Conservation (phyloP, 2,888 invertebrate genomes). For the Ichneumoninae sp. region DNA sequence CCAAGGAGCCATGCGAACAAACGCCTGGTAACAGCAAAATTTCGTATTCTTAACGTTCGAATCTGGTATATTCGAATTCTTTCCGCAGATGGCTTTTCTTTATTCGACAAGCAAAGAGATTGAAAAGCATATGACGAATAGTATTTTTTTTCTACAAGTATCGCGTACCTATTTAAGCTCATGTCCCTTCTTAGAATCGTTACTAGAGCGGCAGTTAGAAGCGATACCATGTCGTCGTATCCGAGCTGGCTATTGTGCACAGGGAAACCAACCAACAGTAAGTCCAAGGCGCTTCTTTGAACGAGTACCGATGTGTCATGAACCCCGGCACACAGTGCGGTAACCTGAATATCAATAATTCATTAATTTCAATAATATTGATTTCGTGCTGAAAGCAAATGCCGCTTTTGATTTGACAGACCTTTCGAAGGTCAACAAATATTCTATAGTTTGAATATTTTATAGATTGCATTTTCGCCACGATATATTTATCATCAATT, state of each 20-base stretch:
- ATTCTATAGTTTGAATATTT: neutral
- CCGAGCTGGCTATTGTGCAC: slow-evolving; percentile 91
- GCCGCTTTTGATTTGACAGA: neutral
- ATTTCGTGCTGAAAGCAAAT: neutral
- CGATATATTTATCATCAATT: neutral
- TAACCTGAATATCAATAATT: slow-evolving; percentile 85
- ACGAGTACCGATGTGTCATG: slow-evolving; percentile 93
- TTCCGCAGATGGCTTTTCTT: neutral
- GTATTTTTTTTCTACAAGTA: neutral
- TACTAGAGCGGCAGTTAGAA: slow-evolving; percentile 90
- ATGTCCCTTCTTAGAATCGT: slow-evolving; percentile 94
- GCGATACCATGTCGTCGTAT: slow-evolving; percentile 89
- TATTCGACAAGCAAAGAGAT: slow-evolving; percentile 6
- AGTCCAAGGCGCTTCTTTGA: slow-evolving; percentile 93
- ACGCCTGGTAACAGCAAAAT: slow-evolving; percentile 85
- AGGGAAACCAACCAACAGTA: slow-evolving; percentile 93
- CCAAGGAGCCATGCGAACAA: slow-evolving; percentile 94
- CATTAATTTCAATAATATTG: slow-evolving; percentile 24
- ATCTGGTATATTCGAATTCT: neutral
- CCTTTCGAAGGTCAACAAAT: neutral
- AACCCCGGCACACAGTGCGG: slow-evolving; percentile 91
- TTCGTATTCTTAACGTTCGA: neutral
- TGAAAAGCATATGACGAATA: neutral
- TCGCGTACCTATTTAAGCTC: slow-evolving; percentile 91
- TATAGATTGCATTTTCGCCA: neutral